phyloP scores from a whole-genome alignment of 2,797 vertebrate species.

The Argyrosomus regius region DNA sequence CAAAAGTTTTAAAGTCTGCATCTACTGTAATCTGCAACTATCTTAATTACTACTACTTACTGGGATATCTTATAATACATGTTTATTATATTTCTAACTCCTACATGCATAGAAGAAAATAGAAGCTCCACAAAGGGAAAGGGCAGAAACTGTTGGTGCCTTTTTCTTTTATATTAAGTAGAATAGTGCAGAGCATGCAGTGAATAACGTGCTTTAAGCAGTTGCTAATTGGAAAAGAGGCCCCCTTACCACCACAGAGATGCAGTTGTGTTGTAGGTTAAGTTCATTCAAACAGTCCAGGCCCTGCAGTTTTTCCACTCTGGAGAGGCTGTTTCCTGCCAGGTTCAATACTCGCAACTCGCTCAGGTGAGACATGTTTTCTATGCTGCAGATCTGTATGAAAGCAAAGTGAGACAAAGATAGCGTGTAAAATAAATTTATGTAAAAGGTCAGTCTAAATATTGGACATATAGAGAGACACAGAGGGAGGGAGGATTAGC shows the following conservation, averaged over 20 bases:
- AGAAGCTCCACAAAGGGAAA: background rate
- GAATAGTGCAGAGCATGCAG: background rate
- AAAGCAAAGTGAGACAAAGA: constrained; percentile 48
- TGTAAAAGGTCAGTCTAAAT: background rate
- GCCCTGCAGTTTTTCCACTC: constrained; percentile 91
- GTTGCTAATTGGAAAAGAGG: constrained; percentile 20
- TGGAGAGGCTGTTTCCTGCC: constrained; percentile 90
- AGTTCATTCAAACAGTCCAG: constrained; percentile 92
- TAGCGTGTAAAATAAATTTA: background rate
- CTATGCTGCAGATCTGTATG: constrained; percentile 91
- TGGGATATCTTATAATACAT: background rate
- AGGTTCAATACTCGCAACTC: constrained; percentile 93
- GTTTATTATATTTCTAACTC: background rate
- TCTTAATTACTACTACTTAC: background rate
- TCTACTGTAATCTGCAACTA: background rate
- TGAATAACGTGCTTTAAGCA: constrained; percentile 28
- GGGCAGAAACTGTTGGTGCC: background rate
- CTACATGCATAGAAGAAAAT: background rate
- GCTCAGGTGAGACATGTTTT: constrained; percentile 91
- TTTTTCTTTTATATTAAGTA: constrained; percentile 18
- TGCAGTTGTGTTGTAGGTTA: constrained; percentile 91
- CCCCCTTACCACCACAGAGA: constrained; percentile 90
- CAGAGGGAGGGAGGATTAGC: background rate
- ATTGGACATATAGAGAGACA: background rate
- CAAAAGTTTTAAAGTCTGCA: background rate